Evolutionary conservation across 2,888 invertebrate genomes (phyloP).

Genomic region (Zaprionus obscuricornis): DNA sequence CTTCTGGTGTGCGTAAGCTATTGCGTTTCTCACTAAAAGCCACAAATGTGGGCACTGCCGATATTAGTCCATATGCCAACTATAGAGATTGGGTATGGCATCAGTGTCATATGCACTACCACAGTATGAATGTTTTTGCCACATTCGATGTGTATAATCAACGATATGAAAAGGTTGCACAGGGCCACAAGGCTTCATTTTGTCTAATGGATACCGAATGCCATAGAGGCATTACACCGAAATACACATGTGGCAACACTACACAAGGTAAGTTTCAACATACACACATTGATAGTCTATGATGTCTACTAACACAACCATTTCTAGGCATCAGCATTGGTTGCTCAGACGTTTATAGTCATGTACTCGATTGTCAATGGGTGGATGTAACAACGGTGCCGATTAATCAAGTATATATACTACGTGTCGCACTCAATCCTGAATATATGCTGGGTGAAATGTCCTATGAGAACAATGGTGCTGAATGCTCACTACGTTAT

Average conservation of each 20-base stretch:
- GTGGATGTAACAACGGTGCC: slow-evolving; percentile 79
- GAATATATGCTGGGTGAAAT: slow-evolving; percentile 76
- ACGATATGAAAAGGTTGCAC: slow-evolving; percentile 69
- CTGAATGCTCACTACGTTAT: slow-evolving; percentile 71
- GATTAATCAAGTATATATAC: slow-evolving; percentile 61
- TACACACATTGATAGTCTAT: neutral
- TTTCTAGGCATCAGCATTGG: slow-evolving; percentile 71
- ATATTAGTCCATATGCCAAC: slow-evolving; percentile 78
- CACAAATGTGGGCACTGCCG: slow-evolving; percentile 75
- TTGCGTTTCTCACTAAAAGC: slow-evolving; percentile 78
- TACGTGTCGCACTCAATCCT: slow-evolving; percentile 77
- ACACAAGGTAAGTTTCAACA: slow-evolving; percentile 70
- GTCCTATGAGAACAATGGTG: slow-evolving; percentile 78
- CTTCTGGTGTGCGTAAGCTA: slow-evolving; percentile 61
- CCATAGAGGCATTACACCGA: slow-evolving; percentile 50
- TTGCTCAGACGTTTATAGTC: slow-evolving; percentile 71
- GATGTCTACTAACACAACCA: neutral
- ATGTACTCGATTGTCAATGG: slow-evolving; percentile 78
- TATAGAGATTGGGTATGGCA: slow-evolving; percentile 80
- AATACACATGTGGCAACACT: slow-evolving; percentile 72
- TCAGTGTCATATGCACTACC: slow-evolving; percentile 76
- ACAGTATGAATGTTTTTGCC: slow-evolving; percentile 79
- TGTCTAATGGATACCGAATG: slow-evolving; percentile 76
- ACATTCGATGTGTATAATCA: slow-evolving; percentile 74
- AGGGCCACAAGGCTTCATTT: slow-evolving; percentile 80